Base-by-base conservation (phyloP, 2,888 invertebrate genomes). In the Calameuta filiformis region DNA sequence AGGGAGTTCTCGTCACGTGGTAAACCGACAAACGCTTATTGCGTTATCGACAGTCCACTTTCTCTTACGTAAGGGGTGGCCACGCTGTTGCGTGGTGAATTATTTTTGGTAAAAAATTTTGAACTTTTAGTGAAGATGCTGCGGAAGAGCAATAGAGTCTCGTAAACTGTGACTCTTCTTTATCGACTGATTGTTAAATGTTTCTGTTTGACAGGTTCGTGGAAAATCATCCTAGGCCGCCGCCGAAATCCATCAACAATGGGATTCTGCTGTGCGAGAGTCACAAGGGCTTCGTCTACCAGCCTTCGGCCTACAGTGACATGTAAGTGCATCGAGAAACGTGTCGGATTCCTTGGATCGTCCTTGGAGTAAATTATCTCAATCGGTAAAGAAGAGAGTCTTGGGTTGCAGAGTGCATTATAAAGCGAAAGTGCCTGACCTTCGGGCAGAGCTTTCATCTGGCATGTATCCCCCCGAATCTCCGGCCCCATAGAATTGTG, bases 341-440 rank as follows among this genome's bases (percentile, higher is more conserved):
- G 9, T 71, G 9, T 71, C 31, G 23, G 23, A 33, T 30, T 15
- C 31, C 31, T 31, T 31, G 31, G 31, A 31, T 31, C 23, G 9
- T 71, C 23, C 23, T 56, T 56, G 9, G 23, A 56, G 56, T 9
- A 23, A 56, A 56, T 56, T 0, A 56, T 56, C 23, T 9, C 0
- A 23, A 23, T 56, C 56, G 2, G 23, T 23, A 56, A 12, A 23
- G 23, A 15, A 12, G 35, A 35, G 35, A 35, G 11, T 12, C 35
- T 35, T 35, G 35, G 56, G 9, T 23, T 1, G 23, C 56, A 23
- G 56, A 56, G 56, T 56, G 56, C 82, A 88, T 89, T 89, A 88
- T 87, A 86, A 89, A 89, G 89, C 84, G 87, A 88, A 86, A 88
- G 88, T 86, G 85, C 84, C 85, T 87, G 88, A 87, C 87, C 87